Evolutionary conservation across 2,113 vertebrate genomes (phyloP).

Genomic region (Apodemus speciosus): DNA sequence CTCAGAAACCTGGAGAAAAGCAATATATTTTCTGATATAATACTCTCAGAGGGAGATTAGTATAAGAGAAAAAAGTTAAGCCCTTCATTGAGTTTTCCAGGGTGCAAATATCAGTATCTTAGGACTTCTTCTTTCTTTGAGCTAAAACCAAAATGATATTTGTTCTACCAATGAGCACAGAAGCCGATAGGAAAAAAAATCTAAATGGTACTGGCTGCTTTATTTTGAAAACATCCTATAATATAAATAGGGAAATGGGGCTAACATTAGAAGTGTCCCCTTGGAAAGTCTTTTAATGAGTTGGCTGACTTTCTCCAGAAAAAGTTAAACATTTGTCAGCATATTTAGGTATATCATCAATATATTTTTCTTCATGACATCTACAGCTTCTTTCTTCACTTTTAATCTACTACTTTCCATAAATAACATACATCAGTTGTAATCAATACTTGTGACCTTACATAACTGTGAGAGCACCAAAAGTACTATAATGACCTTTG

Average conservation of each 20-base stretch:
- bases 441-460: background rate
- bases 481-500: background rate
- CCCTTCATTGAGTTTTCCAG: background rate
- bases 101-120: background rate
- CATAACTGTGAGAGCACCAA: background rate
- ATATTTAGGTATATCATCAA: constrained; percentile 11
- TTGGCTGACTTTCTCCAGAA: constrained; percentile 7
- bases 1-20: constrained; percentile 14
- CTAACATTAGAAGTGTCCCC: background rate
- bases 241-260: background rate
- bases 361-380: background rate
- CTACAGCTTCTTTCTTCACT: background rate
- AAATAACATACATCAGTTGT: constrained; percentile 3
- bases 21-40: background rate
- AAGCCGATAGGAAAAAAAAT: background rate
- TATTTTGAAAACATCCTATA: background rate
- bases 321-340: background rate
- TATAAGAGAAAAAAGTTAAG: background rate
- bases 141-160: constrained; percentile 9
- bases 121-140: background rate
- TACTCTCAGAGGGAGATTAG: background rate
- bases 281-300: background rate
- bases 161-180: background rate
- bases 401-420: constrained; percentile 1
- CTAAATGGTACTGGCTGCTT: background rate